Conservation (phyloP, 1,140 invertebrate genomes). For the Saccostrea echinata region DNA sequence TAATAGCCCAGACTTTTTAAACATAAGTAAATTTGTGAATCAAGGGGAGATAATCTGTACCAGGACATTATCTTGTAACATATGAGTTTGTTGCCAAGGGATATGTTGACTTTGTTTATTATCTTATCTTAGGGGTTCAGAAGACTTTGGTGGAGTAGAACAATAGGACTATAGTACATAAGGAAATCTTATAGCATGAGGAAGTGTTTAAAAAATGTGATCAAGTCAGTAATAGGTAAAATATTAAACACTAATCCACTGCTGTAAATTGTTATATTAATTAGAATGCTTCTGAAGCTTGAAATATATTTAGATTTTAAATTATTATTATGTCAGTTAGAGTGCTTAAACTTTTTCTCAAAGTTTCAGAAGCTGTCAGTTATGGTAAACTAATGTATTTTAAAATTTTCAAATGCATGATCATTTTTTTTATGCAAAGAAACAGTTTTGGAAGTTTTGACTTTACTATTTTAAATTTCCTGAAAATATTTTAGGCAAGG, state of each 20-base stretch:
- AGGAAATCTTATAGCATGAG: conserved; percentile 2
- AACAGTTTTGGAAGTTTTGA: no score
- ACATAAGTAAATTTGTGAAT: neutral
- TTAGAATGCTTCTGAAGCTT: no score
- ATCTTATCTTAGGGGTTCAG: conserved; percentile 17
- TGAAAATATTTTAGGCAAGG: no score
- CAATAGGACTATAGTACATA: neutral
- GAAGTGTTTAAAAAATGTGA: conserved; percentile 29
- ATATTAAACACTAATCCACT: neutral
- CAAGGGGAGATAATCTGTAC: neutral
- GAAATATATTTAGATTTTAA: no score
- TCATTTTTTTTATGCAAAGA: no score
- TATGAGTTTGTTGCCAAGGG: neutral
- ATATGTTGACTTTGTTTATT: conserved; percentile 10
- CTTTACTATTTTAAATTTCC: no score
- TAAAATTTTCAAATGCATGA: no score
- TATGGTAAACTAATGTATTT: no score
- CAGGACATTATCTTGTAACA: neutral
- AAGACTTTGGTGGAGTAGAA: conserved; percentile 6
- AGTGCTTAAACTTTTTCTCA: no score
- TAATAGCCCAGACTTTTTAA: neutral
- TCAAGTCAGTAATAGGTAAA: conserved; percentile 21
- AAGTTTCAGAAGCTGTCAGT: no score
- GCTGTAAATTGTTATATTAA: neutral
- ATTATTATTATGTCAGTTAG: no score